Evolutionary conservation across 1,140 invertebrate species (phyloP).

Genomic region (Zeugodacus cucurbitae): DNA sequence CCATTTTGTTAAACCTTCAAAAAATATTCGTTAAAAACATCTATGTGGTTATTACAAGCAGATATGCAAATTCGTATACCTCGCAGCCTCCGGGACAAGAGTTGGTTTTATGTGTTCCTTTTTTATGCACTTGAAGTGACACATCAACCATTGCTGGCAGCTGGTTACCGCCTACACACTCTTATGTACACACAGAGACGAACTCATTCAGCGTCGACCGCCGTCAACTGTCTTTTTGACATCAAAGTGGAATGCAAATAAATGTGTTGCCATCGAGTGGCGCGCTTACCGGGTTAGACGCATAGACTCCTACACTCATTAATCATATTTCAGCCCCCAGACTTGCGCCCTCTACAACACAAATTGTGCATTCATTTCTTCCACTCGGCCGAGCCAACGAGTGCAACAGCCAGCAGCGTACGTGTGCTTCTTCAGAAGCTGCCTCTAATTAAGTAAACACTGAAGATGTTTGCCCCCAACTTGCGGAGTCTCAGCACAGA

Average conservation of each 20-base stretch:
- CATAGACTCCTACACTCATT: not conserved
- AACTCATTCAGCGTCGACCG: not conserved
- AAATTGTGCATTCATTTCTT: constrained; percentile 17
- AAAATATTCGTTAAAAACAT: not conserved
- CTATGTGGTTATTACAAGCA: not conserved
- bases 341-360: not conserved
- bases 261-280: constrained; percentile 38
- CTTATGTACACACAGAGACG: not conserved
- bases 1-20: not conserved
- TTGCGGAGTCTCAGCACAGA: not conserved
- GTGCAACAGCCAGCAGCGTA: not conserved
- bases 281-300: not conserved
- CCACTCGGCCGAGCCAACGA: not conserved
- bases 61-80: not conserved
- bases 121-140: constrained; percentile 6
- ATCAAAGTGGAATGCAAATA: constrained; percentile 39
- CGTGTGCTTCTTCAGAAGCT: not conserved
- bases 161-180: constrained; percentile 7
- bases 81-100: not conserved
- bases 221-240: constrained; percentile 25
- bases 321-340: not conserved
- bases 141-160: constrained; percentile 23
- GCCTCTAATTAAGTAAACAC: constrained; percentile 36
- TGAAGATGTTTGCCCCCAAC: constrained; percentile 14
- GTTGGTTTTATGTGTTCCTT: not conserved